These are phyloP conservation scores for Rhaphigaster nebulosa DNA, from an alignment of 2,888 invertebrate genomes.

Conservation along the genomic window DNA sequence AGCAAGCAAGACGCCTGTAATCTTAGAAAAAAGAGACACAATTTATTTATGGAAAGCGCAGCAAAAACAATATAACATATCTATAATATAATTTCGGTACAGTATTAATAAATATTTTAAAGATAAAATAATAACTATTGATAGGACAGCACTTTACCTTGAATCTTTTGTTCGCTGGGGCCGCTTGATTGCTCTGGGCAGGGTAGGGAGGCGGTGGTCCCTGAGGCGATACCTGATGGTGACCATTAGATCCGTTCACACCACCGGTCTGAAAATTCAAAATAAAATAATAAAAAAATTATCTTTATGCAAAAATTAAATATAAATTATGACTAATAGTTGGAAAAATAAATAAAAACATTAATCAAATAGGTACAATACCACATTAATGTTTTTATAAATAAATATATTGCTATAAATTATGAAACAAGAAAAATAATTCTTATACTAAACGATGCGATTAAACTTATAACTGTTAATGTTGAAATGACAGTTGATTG, in stretches of 20 bases:
- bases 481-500: not conserved
- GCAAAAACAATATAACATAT: not conserved
- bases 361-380: not conserved
- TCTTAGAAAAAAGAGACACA: no score
- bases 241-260: conserved; percentile 64
- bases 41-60: no score
- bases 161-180: conserved; percentile 72
- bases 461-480: no score
- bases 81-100: not conserved
- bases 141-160: conserved; percentile 71
- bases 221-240: conserved; percentile 69
- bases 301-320: not conserved
- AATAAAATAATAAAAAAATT: not conserved
- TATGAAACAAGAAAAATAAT: not conserved
- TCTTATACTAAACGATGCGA: no score
- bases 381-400: not conserved
- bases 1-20: no score
- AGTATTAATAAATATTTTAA: not conserved
- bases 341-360: not conserved
- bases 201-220: conserved; percentile 89
- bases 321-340: not conserved
- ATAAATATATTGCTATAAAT: not conserved
- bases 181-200: conserved; percentile 68
- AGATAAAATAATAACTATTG: not conserved
- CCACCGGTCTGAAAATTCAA: conserved; percentile 31